Base-by-base conservation (phyloP, 64 coral and sea anemone genomes). In the Stichodactyla helianthus region DNA sequence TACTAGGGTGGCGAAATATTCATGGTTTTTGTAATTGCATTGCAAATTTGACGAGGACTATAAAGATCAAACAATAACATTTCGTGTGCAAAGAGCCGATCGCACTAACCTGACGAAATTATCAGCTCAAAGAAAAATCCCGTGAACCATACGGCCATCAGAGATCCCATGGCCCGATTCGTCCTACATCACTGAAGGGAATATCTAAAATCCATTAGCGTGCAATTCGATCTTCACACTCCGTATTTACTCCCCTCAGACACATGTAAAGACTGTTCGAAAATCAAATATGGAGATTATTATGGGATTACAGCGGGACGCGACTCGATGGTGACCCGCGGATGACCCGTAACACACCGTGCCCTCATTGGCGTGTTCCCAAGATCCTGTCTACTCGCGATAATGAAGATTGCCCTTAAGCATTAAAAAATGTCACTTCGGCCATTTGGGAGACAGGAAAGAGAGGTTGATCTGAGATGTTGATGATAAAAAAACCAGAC, bases 1-100 rank as follows among this genome's bases (percentile, higher is more conserved):
- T 87, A 77, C 84, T 67, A 78, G 91, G 97, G 97, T 99, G 97
- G 88, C 94, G 93, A 99, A 95, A 99, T 99, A 94, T 92, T 99
- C 88, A 92, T 89, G 67, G 85, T 65, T 55, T 82, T 87, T 82
- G 83, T 95, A 99, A 99, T 99, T 95, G 90, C 92, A 95, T 92
- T 99, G 97, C 87, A 99, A 99, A 99, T 99, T 99, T 93, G 95
- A 87, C 87, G 89, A 86, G 82, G 85, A 59, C 77, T 94, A 98
- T 88, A 74, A 44, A 74, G 26, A 74, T 95, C 97, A 99, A 99
- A 99, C 97, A 99, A 99, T 92, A 90, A 92, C 59, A 86, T 93
- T 93, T 54, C 61, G 76, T 57, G 85, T 89, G 82, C 51, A 90
- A 55, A 74, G 44, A 52, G 87, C 82, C 25, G 51, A 54, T 82